These are phyloP conservation scores for Drosophila recens DNA, from an alignment of 2,888 invertebrate species.

Conservation along the genomic window DNA sequence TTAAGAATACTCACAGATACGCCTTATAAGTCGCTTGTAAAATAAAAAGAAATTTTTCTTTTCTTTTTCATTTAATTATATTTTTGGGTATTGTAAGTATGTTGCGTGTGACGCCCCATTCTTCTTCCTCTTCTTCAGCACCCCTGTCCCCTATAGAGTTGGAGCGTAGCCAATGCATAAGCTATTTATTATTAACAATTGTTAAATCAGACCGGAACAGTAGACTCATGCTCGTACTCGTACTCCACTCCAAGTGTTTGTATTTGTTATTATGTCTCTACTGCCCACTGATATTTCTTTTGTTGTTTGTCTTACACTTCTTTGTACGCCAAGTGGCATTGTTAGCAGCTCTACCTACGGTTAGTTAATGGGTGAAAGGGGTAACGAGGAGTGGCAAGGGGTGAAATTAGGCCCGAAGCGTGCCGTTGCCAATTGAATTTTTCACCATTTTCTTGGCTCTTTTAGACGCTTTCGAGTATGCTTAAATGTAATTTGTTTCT, in stretches of 20 bases:
- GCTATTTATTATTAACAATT: constrained; percentile 83
- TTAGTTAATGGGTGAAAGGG: neutral
- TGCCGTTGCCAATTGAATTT: constrained; percentile 79
- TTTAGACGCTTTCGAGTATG: constrained; percentile 66
- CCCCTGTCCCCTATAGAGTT: constrained; percentile 24
- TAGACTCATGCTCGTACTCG: constrained; percentile 5
- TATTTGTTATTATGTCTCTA: constrained; percentile 39
- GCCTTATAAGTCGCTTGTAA: neutral
- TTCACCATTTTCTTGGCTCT: constrained; percentile 65
- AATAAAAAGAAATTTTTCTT: constrained; percentile 11
- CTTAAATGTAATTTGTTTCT: constrained; percentile 75
- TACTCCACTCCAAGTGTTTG: constrained; percentile 34
- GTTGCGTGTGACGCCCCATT: constrained; percentile 55
- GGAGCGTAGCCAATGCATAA: constrained; percentile 74
- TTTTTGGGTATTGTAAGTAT: constrained; percentile 41
- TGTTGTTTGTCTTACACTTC: constrained; percentile 61
- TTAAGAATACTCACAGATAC: constrained; percentile 2
- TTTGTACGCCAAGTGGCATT: constrained; percentile 69
- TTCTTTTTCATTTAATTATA: constrained; percentile 10
- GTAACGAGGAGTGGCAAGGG: neutral
- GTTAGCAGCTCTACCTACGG: constrained; percentile 50
- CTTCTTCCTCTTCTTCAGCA: neutral
- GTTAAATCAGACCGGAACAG: constrained; percentile 84
- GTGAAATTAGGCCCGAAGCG: constrained; percentile 45
- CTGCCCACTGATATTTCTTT: constrained; percentile 66